Evolutionary conservation across 1,140 invertebrate genomes (phyloP).

Genomic region (Tetramorium alpestre): DNA sequence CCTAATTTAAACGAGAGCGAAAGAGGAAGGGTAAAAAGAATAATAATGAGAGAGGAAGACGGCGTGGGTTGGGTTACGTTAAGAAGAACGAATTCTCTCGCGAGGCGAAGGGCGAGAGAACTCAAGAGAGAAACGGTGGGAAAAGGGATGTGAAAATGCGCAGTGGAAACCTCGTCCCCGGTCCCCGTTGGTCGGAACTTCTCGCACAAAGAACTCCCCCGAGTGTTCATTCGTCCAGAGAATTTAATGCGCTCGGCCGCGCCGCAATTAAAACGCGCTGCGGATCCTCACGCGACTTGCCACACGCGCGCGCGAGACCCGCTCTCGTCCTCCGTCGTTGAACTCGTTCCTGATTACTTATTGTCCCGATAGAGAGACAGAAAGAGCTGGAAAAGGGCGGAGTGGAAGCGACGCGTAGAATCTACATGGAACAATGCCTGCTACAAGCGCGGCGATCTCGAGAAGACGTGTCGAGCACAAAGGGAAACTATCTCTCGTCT

Average conservation of each 20-base stretch:
- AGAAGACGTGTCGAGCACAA: conserved; percentile 48
- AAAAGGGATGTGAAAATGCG: conserved; percentile 41
- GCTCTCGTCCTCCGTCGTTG: background rate
- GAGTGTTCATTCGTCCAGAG: conserved; percentile 54
- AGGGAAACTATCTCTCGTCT: conserved; percentile 46
- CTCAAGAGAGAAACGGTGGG: background rate
- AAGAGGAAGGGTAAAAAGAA: background rate
- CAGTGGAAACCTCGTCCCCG: conserved; percentile 27
- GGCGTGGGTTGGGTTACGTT: conserved; percentile 1
- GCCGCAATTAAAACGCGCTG: conserved; percentile 49
- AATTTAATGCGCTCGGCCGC: conserved; percentile 51
- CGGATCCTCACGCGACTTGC: conserved; percentile 19
- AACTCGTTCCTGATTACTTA: conserved; percentile 45
- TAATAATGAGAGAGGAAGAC: background rate
- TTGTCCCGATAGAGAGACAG: conserved; percentile 19
- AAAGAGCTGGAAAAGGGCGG: background rate
- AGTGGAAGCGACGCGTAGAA: conserved; percentile 34
- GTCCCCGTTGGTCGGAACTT: conserved; percentile 42
- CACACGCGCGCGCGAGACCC: conserved; percentile 5
- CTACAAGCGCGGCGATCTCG: background rate
- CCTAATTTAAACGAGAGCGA: conserved; percentile 27
- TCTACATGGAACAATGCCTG: conserved; percentile 37
- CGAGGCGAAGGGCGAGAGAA: background rate
- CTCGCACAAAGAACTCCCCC: conserved; percentile 52
- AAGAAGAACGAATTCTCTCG: conserved; percentile 39